Percentiles rank a stretch among this genome's conserved stretches.
Conservation (phyloP, 2,888 invertebrate genomes). For the Lagria hirta region DNA sequence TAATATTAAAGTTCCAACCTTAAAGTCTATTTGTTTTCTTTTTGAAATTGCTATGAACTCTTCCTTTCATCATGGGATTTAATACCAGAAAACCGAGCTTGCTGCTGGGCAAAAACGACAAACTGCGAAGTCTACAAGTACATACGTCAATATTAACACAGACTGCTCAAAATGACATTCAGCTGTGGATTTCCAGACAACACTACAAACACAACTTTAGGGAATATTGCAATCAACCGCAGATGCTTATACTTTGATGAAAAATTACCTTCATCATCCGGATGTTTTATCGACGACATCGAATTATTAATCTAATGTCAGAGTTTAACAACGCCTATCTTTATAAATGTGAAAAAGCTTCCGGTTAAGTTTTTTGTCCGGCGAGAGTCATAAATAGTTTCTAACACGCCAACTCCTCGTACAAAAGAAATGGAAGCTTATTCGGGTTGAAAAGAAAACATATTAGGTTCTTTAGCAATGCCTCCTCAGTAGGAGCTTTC, state of each 20-base stretch:
- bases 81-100: conserved; percentile 40
- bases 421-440: conserved; percentile 16
- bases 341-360: conserved; percentile 13
- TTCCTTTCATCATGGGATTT: conserved; percentile 41
- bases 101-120: conserved; percentile 42
- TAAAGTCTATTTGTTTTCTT: conserved; percentile 28
- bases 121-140: conserved; percentile 41
- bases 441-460: conserved; percentile 27
- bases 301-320: conserved; percentile 17
- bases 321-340: conserved; percentile 11
- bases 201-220: conserved; percentile 23
- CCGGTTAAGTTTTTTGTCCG: conserved; percentile 9
- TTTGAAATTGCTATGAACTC: conserved; percentile 35
- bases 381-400: conserved; percentile 11
- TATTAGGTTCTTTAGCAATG: conserved; percentile 26
- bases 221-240: conserved; percentile 16
- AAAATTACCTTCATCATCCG: conserved; percentile 18
- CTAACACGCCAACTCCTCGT: conserved; percentile 14
- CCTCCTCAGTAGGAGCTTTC: conserved; percentile 24
- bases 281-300: conserved; percentile 12
- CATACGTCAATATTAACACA: conserved; percentile 50
- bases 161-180: conserved; percentile 47
- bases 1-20: conserved; percentile 10
- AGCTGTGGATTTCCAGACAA: conserved; percentile 35
- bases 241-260: conserved; percentile 14